These are phyloP conservation scores for Cercopithecus mona DNA, from an alignment of 2,113 vertebrate genomes.

Conservation along the genomic window DNA sequence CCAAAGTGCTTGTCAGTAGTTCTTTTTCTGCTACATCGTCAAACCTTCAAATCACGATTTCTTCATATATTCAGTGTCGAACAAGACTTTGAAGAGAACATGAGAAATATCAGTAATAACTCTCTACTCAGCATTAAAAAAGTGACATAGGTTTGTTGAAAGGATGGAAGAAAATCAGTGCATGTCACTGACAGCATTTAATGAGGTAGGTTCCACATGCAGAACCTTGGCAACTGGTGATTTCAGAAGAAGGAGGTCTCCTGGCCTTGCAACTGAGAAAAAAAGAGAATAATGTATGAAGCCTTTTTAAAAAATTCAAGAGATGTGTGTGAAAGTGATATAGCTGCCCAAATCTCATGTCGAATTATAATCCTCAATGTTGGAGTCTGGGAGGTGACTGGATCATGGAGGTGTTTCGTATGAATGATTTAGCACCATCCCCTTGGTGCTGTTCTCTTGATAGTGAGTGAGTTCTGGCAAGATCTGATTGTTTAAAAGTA, in stretches of 20 bases:
- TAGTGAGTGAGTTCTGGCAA: too few species aligned
- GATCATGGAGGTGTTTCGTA: too few species aligned
- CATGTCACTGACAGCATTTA: not conserved
- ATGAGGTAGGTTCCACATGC: not conserved
- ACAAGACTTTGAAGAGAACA: conserved; percentile 17
- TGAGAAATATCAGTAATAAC: not conserved
- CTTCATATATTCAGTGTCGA: not conserved
- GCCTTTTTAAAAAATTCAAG: not conserved
- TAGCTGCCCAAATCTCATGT: too few species aligned
- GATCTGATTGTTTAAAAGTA: too few species aligned
- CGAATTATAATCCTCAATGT: too few species aligned
- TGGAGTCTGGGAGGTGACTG: too few species aligned
- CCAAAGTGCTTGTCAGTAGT: not conserved
- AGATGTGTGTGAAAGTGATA: not conserved
- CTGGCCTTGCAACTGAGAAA: not conserved
- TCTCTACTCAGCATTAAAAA: not conserved
- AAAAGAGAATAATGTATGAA: not conserved
- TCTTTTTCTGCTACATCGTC: conserved; percentile 15
- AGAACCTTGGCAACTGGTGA: not conserved
- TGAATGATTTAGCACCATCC: too few species aligned
- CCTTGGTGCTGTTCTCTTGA: too few species aligned
- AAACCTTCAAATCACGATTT: not conserved
- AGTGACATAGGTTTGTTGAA: not conserved
- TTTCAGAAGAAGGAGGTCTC: not conserved
- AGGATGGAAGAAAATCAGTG: not conserved